Base-by-base conservation (phyloP, 2,113 vertebrate genomes). In the Macrotis lagotis region DNA sequence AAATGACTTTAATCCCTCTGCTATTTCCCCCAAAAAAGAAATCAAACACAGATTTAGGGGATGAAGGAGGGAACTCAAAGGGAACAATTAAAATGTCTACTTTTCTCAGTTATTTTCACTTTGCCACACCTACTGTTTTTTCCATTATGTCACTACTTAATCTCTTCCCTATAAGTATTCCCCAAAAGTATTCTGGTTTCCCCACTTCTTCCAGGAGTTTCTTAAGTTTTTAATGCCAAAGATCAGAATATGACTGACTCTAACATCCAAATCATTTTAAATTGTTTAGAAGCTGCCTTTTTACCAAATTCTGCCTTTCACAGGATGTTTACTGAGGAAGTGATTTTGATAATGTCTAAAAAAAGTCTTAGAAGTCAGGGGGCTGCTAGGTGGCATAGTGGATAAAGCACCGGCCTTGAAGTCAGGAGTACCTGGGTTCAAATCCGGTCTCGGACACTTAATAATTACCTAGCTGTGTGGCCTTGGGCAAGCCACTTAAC, bases 181-280 rank as follows among this genome's bases (percentile, higher is more conserved):
- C 37, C 37, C 66, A 83, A 44, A 83, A 19, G n/a, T 83, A 83
- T 22, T 91, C n/a, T 3, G 47, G n/a, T 44, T 48, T 26, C 25
- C 89, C 53, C 47, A 24, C 26, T 95, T 47, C 90, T 89, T 50
- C 91, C 55, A 28, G 88, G n/a, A 90, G 89, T 44, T 37, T 96
- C 93, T 90, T 89, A 88, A 94, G 89, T 97, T 95, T 96, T 94
- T 94, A 94, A 16, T 92, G 91, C 94, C 94, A 94, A 96, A 96
- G 91, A 96, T 88, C 90, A n/a, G 19, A 24, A 83, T 24, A 2
- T 44, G 37, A 83, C 66, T 44, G 5, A 2, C 37, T 83, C 16
- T 83, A 83, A 44, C 6, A 14, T 5, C 37, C n/a, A 5, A 83
- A 44, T 44, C 8, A 44, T 16, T 83, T 19, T 83, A n/a, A 83